phyloP scores from a whole-genome alignment of 2,113 vertebrate genomes.

The Hippoglossus stenolepis region DNA sequence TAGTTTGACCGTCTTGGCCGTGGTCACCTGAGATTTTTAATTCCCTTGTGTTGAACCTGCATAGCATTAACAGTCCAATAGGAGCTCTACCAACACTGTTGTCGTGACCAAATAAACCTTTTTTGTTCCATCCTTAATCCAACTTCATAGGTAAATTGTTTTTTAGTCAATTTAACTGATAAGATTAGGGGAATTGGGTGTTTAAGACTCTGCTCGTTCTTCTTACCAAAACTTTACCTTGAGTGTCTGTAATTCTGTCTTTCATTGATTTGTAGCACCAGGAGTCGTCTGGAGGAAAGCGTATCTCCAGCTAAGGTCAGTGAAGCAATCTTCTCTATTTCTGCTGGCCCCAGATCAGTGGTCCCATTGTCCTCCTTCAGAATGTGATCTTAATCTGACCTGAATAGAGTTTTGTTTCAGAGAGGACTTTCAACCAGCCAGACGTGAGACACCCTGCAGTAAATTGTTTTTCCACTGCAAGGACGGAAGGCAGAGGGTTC shows the following conservation, averaged over 20 bases:
- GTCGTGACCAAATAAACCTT: no score
- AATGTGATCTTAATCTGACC: slow-evolving; percentile 80
- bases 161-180: slow-evolving; percentile 9
- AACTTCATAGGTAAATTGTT: background rate
- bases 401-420: slow-evolving; percentile 76
- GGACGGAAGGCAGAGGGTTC: background rate
- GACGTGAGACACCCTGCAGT: slow-evolving; percentile 55
- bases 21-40: no score
- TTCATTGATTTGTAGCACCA: slow-evolving; percentile 13
- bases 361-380: slow-evolving; percentile 70
- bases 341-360: slow-evolving; percentile 69
- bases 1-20: no score
- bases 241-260: slow-evolving; percentile 11
- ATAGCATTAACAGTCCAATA: no score
- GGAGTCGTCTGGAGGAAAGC: slow-evolving; percentile 9
- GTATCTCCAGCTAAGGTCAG: slow-evolving; percentile 51
- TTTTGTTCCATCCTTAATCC: no score
- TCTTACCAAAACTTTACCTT: background rate
- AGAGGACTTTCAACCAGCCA: slow-evolving; percentile 65
- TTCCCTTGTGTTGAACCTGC: no score
- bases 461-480: slow-evolving; percentile 50
- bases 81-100: no score
- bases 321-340: slow-evolving; percentile 71
- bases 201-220: background rate
- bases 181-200: background rate